Evolutionary conservation across 2,888 invertebrate species (phyloP).

Genomic region (Gortyna flavago): DNA sequence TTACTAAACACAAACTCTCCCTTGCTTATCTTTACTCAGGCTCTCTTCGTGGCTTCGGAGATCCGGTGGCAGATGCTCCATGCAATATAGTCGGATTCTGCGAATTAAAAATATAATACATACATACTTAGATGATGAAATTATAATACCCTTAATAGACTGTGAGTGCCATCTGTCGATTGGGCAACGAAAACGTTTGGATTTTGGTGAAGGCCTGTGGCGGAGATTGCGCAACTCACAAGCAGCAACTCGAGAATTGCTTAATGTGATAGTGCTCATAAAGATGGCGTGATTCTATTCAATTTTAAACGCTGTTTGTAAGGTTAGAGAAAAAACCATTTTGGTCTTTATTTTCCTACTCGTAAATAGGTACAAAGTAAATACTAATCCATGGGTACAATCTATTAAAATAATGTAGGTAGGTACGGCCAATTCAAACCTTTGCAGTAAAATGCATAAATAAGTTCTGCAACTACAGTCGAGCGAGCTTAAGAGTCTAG

Average conservation of each 20-base stretch:
- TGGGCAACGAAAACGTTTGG: neutral
- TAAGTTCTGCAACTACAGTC: neutral
- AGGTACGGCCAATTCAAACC: neutral
- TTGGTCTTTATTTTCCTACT: neutral
- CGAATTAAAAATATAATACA: too few relatives aligned
- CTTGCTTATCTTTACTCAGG: neutral
- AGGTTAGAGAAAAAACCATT: neutral
- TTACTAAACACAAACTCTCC: neutral
- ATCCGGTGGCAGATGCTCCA: neutral
- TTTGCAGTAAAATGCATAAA: neutral
- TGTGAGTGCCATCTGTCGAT: slow-evolving; percentile 34
- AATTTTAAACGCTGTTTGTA: neutral
- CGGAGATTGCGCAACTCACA: neutral
- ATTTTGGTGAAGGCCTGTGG: neutral
- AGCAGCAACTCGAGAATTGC: neutral
- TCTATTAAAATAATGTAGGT: neutral
- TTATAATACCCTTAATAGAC: neutral
- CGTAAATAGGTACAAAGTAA: neutral
- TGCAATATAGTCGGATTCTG: too few relatives aligned
- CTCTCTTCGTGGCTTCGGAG: neutral
- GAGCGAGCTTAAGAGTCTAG: neutral
- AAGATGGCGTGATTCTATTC: slow-evolving; percentile 31
- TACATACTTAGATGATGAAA: neutral
- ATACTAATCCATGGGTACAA: neutral
- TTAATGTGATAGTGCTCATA: neutral